Percentiles rank a stretch among this genome's conserved stretches.
phyloP scores from a whole-genome alignment of 2,113 vertebrate genomes.

The Mus musculus region GRCm39 chr2:38522501-38523000 shows the following conservation, averaged over 20 bases:
- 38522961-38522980: constrained; percentile 28
- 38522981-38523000: constrained; percentile 1
- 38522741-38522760: constrained; percentile 31
- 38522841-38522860: background rate
- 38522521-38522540: constrained; percentile 50
- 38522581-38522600: constrained; percentile 45
- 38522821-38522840: constrained; percentile 34
- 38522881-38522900: background rate
- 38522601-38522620: background rate
- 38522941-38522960: constrained; percentile 35
- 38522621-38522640: background rate
- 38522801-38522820: constrained; percentile 3
- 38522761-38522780: constrained; percentile 29
- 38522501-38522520: constrained; percentile 20
- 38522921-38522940: background rate
- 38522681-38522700: background rate
- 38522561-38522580: constrained; percentile 69
- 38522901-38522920: background rate
- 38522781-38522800: background rate
- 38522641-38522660: background rate
- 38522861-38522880: constrained; percentile 5
- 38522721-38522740: constrained; percentile 30
- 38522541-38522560: constrained; percentile 65
- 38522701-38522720: constrained; percentile 43
- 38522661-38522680: background rate